Evolutionary conservation across 2,888 invertebrate genomes (phyloP), one percentile per base, ranked within the genome.

Genomic region (Arctia plantaginis): DNA sequence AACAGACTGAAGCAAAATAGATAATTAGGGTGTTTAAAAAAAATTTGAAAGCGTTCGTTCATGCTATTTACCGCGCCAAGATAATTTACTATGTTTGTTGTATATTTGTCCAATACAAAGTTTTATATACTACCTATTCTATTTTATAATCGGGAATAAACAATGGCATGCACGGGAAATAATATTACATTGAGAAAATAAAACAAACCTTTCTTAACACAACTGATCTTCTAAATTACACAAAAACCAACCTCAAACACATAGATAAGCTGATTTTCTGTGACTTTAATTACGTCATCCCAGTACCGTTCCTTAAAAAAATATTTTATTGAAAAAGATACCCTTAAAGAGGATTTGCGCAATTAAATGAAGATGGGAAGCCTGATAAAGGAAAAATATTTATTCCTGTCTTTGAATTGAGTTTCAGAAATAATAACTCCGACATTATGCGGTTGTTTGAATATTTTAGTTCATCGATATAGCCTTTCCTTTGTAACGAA

Each of bases 301-400:
- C 82, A 80, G 84, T 88, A 88, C 83, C 89, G 82, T 85, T 85
- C 85, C 87, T 78, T 18, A 86, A 87, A n/a, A n/a, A 90, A 91
- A 90, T 88, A 91, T 90, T 90, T 90, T 85, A 90, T 91, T 89
- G 82, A 87, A 88, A 90, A 86, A 85, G 88, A 92, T 89, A 88
- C 87, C 85, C 87, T 84, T 88, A 90, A 92, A 93, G 92, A 90
- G 92, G 93, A 93, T 94, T 94, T 92, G 87, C 89, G 90, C 93
- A 93, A 93, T 94, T 94, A 93, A 94, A 89, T 83, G 88, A 87
- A 86, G 88, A 89, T 87, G 82, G 88, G 82, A 83, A 88, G 80
- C 78, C 83, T 79, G 86, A 86, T 87, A 88, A 89, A 90, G 85
- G 85, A 86, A 88, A 89, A 90, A 88, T 87, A 86, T 89, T 87